A percentile compares a stretch with the other conserved stretches of the same genome.
Conservation (phyloP, 2,797 vertebrate species). For the Synaphobranchus kaupii region DNA sequence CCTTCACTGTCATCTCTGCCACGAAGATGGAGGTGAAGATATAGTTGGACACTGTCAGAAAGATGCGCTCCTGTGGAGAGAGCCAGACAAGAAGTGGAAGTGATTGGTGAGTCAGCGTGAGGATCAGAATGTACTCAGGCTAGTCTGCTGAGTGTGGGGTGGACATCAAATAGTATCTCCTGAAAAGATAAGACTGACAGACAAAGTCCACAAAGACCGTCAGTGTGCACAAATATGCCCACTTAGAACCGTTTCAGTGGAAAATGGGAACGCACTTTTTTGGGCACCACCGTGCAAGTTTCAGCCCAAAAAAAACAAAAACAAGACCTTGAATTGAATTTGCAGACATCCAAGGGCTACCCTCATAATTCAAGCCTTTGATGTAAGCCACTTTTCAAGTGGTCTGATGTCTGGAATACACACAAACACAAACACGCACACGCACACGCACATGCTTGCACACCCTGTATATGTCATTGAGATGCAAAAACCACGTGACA, state of each 20-base stretch:
- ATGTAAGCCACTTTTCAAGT: background rate
- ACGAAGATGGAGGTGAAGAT: constrained; percentile 97
- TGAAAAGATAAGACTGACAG: background rate
- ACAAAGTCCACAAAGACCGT: background rate
- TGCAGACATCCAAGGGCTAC: background rate
- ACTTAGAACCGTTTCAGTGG: background rate
- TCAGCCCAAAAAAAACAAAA: background rate
- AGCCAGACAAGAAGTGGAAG: constrained; percentile 44
- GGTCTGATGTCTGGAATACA: background rate
- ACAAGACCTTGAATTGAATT: background rate
- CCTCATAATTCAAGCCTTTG: background rate
- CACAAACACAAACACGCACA: background rate
- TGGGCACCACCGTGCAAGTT: background rate
- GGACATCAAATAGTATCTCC: constrained; percentile 1
- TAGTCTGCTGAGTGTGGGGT: constrained; percentile 19
- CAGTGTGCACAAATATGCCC: background rate
- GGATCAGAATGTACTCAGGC: constrained; percentile 28
- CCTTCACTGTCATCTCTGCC: constrained; percentile 97
- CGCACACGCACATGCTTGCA: background rate
- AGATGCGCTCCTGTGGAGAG: constrained; percentile 86
- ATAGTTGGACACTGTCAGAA: constrained; percentile 95
- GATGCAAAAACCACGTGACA: background rate
- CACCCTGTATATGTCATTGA: background rate
- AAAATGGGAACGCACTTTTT: constrained; percentile 1
- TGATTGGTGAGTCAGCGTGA: constrained; percentile 42